Base-by-base conservation (phyloP, 92 coral and sea anemone genomes). In the Montipora capitata region DNA sequence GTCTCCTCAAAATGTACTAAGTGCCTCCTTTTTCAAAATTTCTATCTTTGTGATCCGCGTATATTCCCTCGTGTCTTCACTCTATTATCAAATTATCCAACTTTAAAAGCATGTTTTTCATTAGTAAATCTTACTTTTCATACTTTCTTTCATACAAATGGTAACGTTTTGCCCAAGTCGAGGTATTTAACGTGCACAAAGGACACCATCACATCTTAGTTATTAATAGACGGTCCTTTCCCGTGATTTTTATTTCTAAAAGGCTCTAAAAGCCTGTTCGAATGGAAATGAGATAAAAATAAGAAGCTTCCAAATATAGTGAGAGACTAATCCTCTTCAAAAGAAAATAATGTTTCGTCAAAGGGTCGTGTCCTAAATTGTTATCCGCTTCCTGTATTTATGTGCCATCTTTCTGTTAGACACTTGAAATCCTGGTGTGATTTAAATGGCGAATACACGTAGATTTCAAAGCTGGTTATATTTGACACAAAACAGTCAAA, bases 391-490 rank as follows among this genome's bases (percentile, higher is more conserved):
- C 87, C 87, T 73, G 87, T 62, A 58, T 58, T 83, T 83, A 73
- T 58, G 35, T 72, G 74, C 72, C 70, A 83, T 72, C 87, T 81
- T 81, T 81, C 87, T 83, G 35, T 72, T 52, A 83, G 87, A 58
- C 87, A 83, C 87, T 83, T 83, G 87, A 83, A 83, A 71, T 57
- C 87, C 87, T 83, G 87, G 44, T 79, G 87, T 42, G 87, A 83
- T 61, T 83, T 83, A 71, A 82, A 83, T 43, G 87, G 79, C 72
- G 71, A 83, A 41, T 83, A 20, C 87, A 82, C 87, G 80, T 15
- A 73, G 72, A 52, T 48, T n/a, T 10, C 61, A 14, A 10, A 49
- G 40, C 15, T 45, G n/a, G 65, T 49, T 68, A 40, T 40, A 39
- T 2, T 52, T 44, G 48, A 15, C 18, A 9, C 3, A 20, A 54